Conservation (phyloP, 2,113 vertebrate genomes). For the Clinocottus analis region DNA sequence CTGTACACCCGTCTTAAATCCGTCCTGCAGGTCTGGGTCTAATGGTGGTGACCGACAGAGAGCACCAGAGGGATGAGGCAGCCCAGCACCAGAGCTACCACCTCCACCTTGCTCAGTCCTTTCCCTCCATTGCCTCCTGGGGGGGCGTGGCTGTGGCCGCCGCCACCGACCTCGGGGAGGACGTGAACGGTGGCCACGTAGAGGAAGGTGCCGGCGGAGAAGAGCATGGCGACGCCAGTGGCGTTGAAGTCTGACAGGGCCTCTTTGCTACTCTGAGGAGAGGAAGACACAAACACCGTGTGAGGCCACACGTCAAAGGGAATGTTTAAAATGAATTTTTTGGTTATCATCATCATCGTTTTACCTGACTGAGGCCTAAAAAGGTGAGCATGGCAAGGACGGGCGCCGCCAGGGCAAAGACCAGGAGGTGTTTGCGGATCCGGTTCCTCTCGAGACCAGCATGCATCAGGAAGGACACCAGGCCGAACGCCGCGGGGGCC, state of each 20-base stretch:
- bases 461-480: slow-evolving; percentile 99
- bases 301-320: neutral
- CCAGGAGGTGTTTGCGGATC: slow-evolving; percentile 96
- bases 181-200: slow-evolving; percentile 99
- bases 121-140: slow-evolving; percentile 84
- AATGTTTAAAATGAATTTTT: neutral
- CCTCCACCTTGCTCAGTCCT: slow-evolving; percentile 95
- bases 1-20: slow-evolving; percentile 27
- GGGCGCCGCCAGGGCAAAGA: slow-evolving; percentile 95
- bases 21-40: slow-evolving; percentile 50
- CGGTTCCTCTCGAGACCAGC: slow-evolving; percentile 97
- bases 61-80: slow-evolving; percentile 96
- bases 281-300: slow-evolving; percentile 22
- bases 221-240: slow-evolving; percentile 98
- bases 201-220: slow-evolving; percentile 98
- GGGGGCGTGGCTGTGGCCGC: slow-evolving; percentile 91
- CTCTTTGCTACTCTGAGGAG: slow-evolving; percentile 95
- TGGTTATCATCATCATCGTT: neutral
- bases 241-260: slow-evolving; percentile 96
- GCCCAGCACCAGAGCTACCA: slow-evolving; percentile 92
- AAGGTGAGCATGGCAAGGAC: slow-evolving; percentile 95
- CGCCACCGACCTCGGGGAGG: slow-evolving; percentile 96
- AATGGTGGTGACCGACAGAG: slow-evolving; percentile 97
- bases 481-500: slow-evolving; percentile 97
- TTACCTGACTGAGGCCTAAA: slow-evolving; percentile 95